Conservation (phyloP, 1,140 invertebrate genomes). For the Wiebesia pumilae region DNA sequence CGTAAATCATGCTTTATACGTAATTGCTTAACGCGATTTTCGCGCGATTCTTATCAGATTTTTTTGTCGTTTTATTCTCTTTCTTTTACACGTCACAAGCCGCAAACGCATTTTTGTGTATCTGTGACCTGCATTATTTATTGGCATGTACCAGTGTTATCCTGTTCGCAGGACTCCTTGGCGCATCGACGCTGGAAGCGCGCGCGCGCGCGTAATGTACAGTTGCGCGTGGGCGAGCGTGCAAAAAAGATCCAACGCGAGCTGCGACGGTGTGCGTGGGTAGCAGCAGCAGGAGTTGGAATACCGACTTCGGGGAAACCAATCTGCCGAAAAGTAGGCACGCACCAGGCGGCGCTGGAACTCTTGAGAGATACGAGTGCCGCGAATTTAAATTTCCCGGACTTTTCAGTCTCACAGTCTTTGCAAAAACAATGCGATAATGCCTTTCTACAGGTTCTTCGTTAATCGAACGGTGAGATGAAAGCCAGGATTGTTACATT, state of each 20-base stretch:
- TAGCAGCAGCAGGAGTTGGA: neutral
- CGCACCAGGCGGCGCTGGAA: neutral
- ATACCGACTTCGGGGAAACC: neutral
- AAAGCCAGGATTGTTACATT: too few relatives aligned
- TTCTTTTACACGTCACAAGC: too few relatives aligned
- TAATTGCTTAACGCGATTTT: neutral
- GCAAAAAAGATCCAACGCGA: neutral
- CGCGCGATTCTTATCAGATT: neutral
- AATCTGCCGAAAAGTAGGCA: neutral
- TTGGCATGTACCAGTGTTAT: neutral
- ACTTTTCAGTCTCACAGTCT: neutral
- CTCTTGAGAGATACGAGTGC: neutral
- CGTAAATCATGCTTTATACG: neutral
- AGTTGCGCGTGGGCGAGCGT: slow-evolving; percentile 2
- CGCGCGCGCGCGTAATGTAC: neutral
- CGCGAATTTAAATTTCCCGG: neutral
- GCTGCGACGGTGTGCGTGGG: neutral
- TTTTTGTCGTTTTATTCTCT: too few relatives aligned
- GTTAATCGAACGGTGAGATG: too few relatives aligned
- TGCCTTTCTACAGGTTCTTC: too few relatives aligned
- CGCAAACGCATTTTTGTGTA: too few relatives aligned
- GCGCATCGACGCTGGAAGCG: neutral
- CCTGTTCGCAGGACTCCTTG: too few relatives aligned
- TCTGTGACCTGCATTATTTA: neutral
- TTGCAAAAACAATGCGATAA: too few relatives aligned